These are phyloP conservation scores for Cercocebus atys DNA, from an alignment of 2,113 vertebrate species.

Conservation along the genomic window DNA sequence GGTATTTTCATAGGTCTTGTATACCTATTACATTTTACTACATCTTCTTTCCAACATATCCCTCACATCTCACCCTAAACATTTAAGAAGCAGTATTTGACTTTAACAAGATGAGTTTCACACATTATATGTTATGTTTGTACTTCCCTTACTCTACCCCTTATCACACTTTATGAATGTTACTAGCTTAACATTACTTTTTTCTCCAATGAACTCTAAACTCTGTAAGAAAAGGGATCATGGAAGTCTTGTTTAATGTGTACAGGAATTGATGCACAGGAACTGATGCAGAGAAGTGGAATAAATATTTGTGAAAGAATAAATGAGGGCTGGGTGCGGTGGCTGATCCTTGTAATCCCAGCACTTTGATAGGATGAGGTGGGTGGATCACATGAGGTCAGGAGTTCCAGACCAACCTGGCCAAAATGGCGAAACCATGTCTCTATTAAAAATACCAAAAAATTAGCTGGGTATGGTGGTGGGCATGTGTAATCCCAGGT, in stretches of 20 bases:
- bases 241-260: not conserved
- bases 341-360: too few relatives aligned
- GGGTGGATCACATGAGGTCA: too few relatives aligned
- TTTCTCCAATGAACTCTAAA: not conserved
- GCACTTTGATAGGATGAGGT: too few relatives aligned
- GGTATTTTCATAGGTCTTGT: not conserved
- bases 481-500: too few relatives aligned
- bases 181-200: not conserved
- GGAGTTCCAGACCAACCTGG: too few relatives aligned
- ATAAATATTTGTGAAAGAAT: conserved; percentile 57
- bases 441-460: too few relatives aligned
- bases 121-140: fast-evolving
- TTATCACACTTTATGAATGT: not conserved
- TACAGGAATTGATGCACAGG: not conserved
- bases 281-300: not conserved
- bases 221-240: not conserved
- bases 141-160: not conserved
- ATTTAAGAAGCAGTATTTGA: not conserved
- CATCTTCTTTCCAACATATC: not conserved
- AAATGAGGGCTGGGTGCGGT: not conserved
- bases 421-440: too few relatives aligned
- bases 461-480: too few relatives aligned
- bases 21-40: not conserved
- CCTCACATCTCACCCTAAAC: not conserved
- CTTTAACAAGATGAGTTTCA: not conserved